phyloP scores from a whole-genome alignment of 2,113 vertebrate species.

The Saguinus midas region DNA sequence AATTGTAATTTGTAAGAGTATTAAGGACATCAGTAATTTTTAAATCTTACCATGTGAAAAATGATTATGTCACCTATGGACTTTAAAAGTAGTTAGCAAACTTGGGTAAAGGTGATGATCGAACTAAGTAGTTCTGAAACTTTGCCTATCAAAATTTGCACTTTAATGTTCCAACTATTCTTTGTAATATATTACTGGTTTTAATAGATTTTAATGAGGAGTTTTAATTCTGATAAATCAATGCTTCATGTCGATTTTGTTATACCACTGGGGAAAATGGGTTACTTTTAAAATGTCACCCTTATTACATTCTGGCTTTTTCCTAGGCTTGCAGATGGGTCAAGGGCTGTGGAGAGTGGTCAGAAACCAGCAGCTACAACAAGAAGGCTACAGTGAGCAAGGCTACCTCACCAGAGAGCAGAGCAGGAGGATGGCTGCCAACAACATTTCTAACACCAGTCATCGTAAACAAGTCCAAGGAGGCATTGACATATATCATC shows the following conservation, averaged over 20 bases:
- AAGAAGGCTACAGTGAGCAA: conserved; percentile 89
- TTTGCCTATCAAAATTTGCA: neutral
- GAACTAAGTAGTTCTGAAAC: conserved; percentile 39
- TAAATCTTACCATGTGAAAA: conserved; percentile 67
- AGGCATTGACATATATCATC: conserved; percentile 94
- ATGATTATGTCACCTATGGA: conserved; percentile 62
- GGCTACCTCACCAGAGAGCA: conserved; percentile 85
- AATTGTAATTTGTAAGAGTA: conserved; percentile 69
- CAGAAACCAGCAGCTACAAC: conserved; percentile 96
- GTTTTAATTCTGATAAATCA: conserved; percentile 45
- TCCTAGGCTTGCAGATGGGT: conserved; percentile 94
- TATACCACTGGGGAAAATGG: neutral
- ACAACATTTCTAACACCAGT: conserved; percentile 71
- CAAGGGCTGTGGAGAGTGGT: conserved; percentile 98
- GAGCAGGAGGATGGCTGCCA: conserved; percentile 83
- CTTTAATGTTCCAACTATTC: neutral
- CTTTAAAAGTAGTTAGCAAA: conserved; percentile 58
- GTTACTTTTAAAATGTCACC: neutral
- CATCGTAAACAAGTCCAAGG: conserved; percentile 89
- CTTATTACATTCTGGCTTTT: conserved; percentile 60
- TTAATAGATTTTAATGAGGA: conserved; percentile 31
- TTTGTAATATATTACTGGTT: conserved; percentile 22
- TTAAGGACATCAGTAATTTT: conserved; percentile 67
- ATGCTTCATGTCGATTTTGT: neutral
- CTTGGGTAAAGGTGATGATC: conserved; percentile 7